phyloP scores from a whole-genome alignment of 2,888 invertebrate species.

The Ceraclea dissimilis region DNA sequence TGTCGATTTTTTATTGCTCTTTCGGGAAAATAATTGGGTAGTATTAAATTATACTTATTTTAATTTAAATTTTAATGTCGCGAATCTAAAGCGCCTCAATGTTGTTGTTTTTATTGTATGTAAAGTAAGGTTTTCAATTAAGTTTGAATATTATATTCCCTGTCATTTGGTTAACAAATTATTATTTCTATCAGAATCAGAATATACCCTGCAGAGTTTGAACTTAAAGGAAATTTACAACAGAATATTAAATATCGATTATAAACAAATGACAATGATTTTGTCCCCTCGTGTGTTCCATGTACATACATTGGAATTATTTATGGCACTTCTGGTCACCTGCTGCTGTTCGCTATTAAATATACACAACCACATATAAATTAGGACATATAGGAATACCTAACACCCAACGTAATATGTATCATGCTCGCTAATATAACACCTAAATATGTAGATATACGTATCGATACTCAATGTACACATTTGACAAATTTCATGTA shows the following conservation, averaged over 20 bases:
- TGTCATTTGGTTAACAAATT: neutral
- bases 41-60: neutral
- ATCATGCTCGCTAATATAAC: too few species aligned
- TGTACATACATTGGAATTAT: neutral
- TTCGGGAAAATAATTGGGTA: neutral
- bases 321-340: neutral
- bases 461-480: too few species aligned
- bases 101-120: too few species aligned
- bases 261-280: constrained; percentile 2
- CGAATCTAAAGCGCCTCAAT: neutral
- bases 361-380: neutral
- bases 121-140: neutral
- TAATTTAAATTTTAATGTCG: neutral
- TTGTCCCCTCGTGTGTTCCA: neutral
- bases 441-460: too few species aligned
- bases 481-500: too few species aligned
- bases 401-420: too few species aligned
- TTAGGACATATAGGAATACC: neutral
- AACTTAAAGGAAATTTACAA: neutral
- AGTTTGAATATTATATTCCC: neutral
- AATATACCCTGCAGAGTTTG: neutral
- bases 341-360: neutral
- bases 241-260: constrained; percentile 1
- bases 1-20: neutral
- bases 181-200: neutral